Evolutionary conservation across 2,113 vertebrate species (phyloP), one percentile per base, ranked within the genome.

Genomic region (Mellivora capensis): DNA sequence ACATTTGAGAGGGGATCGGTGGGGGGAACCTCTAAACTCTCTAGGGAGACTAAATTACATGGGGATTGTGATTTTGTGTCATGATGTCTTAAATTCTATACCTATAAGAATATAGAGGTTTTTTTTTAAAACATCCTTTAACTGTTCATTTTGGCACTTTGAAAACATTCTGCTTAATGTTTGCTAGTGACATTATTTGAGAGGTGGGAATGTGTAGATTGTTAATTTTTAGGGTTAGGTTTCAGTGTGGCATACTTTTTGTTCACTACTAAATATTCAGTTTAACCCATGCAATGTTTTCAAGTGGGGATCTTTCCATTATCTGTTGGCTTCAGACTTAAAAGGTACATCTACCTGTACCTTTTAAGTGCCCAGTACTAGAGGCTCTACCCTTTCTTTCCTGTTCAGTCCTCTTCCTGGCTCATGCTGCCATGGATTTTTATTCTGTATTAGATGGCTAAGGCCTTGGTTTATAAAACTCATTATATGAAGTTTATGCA

Each of bases 81-180:
- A 69, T 49, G 31, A 62, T 15, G 61, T n/a, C 57, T 71, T 93
- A 61, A 87, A 71, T 44, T 85, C 69, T 47, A 64, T 49, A 81
- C 25, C 64, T 72, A 4, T 84, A 72, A 93, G 87, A 57, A 87
- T 62, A 52, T 44, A 67, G 34, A 52, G 14, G 13, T 69, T 86
- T 94, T n/a, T n/a, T 44, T 25, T 21, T 47, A 57, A 87, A 85
- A 49, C 4, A 15, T 85, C 72, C 64, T 76, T 71, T 74, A 79
- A 83, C 54, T 86, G 15, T 89, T 82, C 74, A 76, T 90, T 87
- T 87, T 52, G 64, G 54, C 31, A 91, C 27, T 84, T 97, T 87
- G 57, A 59, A 93, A 81, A 93, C 42, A 79, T 54, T 54, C 61
- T 25, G 64, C 29, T 27, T 82, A n/a, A 49, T 3, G 23, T 86